A percentile compares a stretch with the other conserved stretches of the same genome.
phyloP scores from a whole-genome alignment of 2,888 invertebrate species.

The Coecobrya sp. region DNA sequence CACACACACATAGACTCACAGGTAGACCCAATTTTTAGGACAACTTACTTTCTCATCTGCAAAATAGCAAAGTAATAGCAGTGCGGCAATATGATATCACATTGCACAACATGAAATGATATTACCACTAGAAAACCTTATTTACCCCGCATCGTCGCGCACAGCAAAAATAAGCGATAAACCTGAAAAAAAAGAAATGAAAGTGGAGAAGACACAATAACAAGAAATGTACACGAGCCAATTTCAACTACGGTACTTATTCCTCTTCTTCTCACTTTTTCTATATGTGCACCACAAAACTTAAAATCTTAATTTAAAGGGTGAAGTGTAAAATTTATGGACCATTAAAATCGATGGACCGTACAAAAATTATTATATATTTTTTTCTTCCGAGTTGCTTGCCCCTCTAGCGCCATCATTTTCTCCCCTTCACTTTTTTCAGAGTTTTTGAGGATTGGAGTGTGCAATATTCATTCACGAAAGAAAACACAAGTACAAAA shows the following conservation, averaged over 20 bases:
- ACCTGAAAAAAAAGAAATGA: constrained; percentile 19
- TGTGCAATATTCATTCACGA: constrained; percentile 7
- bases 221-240: constrained; percentile 20
- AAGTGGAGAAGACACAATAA: constrained; percentile 2
- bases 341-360: constrained; percentile 82
- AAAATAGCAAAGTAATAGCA: background rate
- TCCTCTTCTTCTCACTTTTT: constrained; percentile 5
- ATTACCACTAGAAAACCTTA: constrained; percentile 21
- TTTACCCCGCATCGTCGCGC: constrained; percentile 29
- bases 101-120: background rate
- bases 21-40: background rate
- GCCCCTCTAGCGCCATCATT: background rate
- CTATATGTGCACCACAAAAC: background rate
- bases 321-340: constrained; percentile 81
- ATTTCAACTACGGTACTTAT: background rate
- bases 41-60: background rate
- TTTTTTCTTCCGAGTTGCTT: background rate
- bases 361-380: constrained; percentile 74
- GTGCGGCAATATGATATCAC: background rate
- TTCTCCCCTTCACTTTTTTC: constrained; percentile 28
- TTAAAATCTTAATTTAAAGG: constrained; percentile 82
- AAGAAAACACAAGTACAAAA: constrained; percentile 23
- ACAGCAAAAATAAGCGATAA: constrained; percentile 27
- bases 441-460: background rate
- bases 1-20: background rate